These are phyloP conservation scores for Thermophis baileyi DNA, from an alignment of 2,113 vertebrate species.

Conservation along the genomic window DNA sequence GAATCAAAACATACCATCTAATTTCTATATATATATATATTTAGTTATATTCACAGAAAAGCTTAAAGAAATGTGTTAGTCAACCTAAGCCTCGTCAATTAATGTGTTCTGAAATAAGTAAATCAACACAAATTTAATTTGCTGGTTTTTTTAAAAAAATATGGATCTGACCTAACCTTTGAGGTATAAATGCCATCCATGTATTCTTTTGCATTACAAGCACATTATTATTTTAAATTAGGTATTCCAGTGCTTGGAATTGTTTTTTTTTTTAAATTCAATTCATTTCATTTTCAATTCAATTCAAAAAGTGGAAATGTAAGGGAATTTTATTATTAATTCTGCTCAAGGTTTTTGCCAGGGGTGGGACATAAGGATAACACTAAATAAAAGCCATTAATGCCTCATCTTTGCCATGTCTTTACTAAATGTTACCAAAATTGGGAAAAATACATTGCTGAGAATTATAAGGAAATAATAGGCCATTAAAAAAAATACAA, in stretches of 20 bases:
- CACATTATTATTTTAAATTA: not conserved
- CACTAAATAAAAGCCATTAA: not conserved
- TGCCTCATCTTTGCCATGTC: not conserved
- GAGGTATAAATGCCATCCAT: not conserved
- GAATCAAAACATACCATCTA: not conserved
- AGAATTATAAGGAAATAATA: not conserved
- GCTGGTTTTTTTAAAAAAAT: not conserved
- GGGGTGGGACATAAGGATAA: not conserved
- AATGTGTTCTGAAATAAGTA: not conserved
- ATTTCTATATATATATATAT: not conserved
- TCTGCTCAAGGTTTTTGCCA: not conserved
- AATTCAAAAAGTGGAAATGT: not conserved
- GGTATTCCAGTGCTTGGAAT: not conserved
- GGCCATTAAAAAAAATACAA: not conserved
- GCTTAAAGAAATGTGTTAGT: not conserved
- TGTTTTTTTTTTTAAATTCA: not conserved
- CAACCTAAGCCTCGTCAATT: not conserved
- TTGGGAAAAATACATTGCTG: not conserved
- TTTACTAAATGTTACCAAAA: not conserved
- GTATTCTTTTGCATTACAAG: not conserved
- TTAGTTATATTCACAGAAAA: not conserved
- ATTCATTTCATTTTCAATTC: not conserved
- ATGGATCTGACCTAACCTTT: not conserved
- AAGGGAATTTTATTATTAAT: not conserved
- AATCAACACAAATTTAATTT: not conserved